A percentile compares a stretch with the other conserved stretches of the same genome.
Evolutionary conservation across 2,888 invertebrate genomes (phyloP).

Genomic region (Stictocephala bisonia): DNA sequence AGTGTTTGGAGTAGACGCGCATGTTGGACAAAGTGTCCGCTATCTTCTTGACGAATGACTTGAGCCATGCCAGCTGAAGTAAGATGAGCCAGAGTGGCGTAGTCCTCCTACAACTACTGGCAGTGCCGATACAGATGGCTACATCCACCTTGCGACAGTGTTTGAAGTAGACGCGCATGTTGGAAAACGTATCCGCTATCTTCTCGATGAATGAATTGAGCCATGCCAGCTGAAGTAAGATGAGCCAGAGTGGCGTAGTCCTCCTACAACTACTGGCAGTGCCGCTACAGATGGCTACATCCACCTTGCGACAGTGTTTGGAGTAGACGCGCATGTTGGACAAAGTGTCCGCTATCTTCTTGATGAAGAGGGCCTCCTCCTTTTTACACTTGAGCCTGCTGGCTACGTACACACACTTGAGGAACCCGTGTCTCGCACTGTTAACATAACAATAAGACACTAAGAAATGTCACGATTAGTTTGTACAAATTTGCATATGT

Average conservation of each 20-base stretch:
- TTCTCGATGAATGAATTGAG: constrained; percentile 60
- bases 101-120: too few relatives aligned
- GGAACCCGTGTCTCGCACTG: constrained; percentile 62
- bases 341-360: constrained; percentile 61
- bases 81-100: too few relatives aligned
- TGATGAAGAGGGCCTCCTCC: constrained; percentile 60
- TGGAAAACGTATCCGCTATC: constrained; percentile 61
- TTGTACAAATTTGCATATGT: too few relatives aligned
- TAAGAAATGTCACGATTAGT: too few relatives aligned
- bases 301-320: constrained; percentile 53
- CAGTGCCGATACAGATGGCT: constrained; percentile 52
- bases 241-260: too few relatives aligned
- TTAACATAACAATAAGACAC: constrained; percentile 47
- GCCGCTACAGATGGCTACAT: constrained; percentile 49
- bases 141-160: constrained; percentile 53
- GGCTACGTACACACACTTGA: constrained; percentile 59
- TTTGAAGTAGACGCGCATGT: constrained; percentile 58
- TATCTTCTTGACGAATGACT: constrained; percentile 61
- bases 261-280: too few relatives aligned
- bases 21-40: constrained; percentile 61
- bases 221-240: too few relatives aligned
- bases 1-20: constrained; percentile 58
- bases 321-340: constrained; percentile 59
- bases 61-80: too few relatives aligned
- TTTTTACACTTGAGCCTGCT: constrained; percentile 60